Evolutionary conservation across 2,797 vertebrate genomes (phyloP).

Genomic region (Helarctos malayanus): DNA sequence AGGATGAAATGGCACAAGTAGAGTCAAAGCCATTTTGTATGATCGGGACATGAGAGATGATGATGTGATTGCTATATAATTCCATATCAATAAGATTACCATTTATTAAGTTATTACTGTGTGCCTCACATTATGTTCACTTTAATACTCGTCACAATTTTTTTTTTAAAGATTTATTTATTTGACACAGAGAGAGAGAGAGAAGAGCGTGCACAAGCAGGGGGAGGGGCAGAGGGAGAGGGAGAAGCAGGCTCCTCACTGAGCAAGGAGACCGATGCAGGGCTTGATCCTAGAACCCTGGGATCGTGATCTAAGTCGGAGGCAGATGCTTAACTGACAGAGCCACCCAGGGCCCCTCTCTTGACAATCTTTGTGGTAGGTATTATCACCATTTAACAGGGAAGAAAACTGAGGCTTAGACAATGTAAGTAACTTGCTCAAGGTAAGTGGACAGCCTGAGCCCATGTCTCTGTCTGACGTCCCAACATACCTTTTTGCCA

Average conservation of each 20-base stretch:
- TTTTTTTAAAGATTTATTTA: not conserved
- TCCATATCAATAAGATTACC: not conserved
- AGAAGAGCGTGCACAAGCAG: not conserved
- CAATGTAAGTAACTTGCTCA: not conserved
- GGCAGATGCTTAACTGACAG: not conserved
- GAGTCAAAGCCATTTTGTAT: not conserved
- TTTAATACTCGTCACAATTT: not conserved
- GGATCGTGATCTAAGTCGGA: not conserved
- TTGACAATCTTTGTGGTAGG: not conserved
- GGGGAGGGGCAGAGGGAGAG: not conserved
- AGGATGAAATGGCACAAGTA: not conserved
- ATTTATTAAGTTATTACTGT: not conserved
- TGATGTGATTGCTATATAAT: not conserved
- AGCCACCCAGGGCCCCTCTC: not conserved
- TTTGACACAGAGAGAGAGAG: not conserved
- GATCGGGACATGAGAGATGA: not conserved
- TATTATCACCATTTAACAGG: not conserved
- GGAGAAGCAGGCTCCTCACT: not conserved
- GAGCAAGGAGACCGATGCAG: not conserved
- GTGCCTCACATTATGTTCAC: not conserved
- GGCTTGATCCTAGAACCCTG: not conserved
- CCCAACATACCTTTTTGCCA: not conserved
- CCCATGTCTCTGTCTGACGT: not conserved
- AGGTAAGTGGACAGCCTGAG: not conserved
- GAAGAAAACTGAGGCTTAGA: not conserved